Base-by-base conservation (phyloP, 2,888 invertebrate species). In the Hemithea aestivaria region DNA sequence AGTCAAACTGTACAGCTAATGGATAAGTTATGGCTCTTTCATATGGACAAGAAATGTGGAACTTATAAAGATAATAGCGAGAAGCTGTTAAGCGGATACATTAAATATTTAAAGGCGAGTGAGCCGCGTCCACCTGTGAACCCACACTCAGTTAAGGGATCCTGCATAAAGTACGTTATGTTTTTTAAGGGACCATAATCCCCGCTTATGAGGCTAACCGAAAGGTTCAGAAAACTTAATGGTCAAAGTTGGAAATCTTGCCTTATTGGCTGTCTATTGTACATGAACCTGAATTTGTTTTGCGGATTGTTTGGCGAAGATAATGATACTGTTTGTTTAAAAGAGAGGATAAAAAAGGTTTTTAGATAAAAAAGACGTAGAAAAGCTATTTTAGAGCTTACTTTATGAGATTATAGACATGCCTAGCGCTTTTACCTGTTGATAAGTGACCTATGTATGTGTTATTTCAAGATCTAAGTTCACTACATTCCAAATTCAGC, bases 101-200 rank as follows among this genome's bases (percentile, higher is more conserved):
- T 82, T 67, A 77, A 81, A 79, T 80, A 82, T 82, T 80, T 73
- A 82, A 62, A 63, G 59, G 55, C 56, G 57, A 53, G 61, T 55
- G 64, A 66, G 58, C 60, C 52, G 52, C 58, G 70, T 73, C 78
- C 82, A 82, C 81, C 82, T 82, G 82, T 61, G 77, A 37, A 37
- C 41, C 58, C 50, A 56, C 58, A 56, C 57, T 58, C 52, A 52
- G 52, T 56, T 64, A 62, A 63, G 53, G 63, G 56, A 44, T 48
- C 48, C 47, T 57, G 32, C 52, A 64, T 61, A 66, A 66, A 51
- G 57, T 43, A 54, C 45, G 48, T 52, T 58, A 53, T 49, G 55
- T 51, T 57, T 58, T 61, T 57, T 53, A 51, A 45, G 37, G 48
- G 43, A 50, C 43, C 38, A 30, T 22, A 48, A 41, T 41, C 36